Evolutionary conservation across 1,140 invertebrate species (phyloP), one percentile per base, ranked within the genome.

Genomic region (Aradophagus sp.): DNA sequence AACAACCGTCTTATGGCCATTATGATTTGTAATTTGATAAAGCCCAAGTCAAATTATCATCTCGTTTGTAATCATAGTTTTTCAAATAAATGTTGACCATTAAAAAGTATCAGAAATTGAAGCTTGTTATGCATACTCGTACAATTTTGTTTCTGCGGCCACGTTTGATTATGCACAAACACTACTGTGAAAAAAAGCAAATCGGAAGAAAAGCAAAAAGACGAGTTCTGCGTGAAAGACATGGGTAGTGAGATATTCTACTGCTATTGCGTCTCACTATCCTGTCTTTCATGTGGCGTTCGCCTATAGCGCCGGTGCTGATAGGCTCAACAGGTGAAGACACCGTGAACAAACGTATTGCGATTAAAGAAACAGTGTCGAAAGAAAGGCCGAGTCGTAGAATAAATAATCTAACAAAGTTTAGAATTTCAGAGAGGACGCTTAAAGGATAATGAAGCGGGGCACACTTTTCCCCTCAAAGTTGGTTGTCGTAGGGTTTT

Each of bases 161-260:
- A 23, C 29, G n/a, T 31, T 11, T 31, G 6, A 31, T 29, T 8
- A 27, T 29, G 20, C 11, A 8, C 12, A 5, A 27, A 38, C 3
- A 17, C 12, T n/a, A 8, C 7, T n/a, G 6, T 14, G 1, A 6
- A 5, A 34, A 19, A 38, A 1, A n/a, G 19, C 15, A 5, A 13
- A 41, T 17, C 4, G n/a, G 10, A 7, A 17, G 35, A 15, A 55
- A 39, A 35, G 65, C 45, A 10, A 27, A 39, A 50, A 36, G 34
- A 47, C 73, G 75, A 44, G 77, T 83, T 84, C 84, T 68, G 75
- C 78, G 80, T 94, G 93, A 95, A 95, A 95, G 93, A 95, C 93
- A 95, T 94, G 93, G 93, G 93, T 95, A 95, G 93, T 95, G 93
- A 95, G 93, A 95, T 94, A 93, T 89, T 87, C 84, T 73, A 67